These are phyloP conservation scores for Chloroclysta siterata DNA, from an alignment of 2,888 invertebrate species.

Conservation along the genomic window DNA sequence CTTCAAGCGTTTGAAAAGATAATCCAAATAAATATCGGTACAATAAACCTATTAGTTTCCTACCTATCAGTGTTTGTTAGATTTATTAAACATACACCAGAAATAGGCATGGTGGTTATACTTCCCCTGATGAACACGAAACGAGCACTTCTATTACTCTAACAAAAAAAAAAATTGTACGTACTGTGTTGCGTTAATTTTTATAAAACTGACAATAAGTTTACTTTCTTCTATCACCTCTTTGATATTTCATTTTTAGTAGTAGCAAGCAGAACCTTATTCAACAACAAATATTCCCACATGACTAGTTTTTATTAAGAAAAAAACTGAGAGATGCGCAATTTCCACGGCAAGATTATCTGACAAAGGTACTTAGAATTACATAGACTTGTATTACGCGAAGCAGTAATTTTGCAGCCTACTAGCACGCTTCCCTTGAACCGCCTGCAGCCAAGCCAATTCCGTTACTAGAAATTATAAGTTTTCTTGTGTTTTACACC, in stretches of 20 bases:
- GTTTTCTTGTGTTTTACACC: constrained; percentile 72
- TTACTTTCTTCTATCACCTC: too few species aligned
- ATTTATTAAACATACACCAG: too few species aligned
- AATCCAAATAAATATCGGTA: too few species aligned
- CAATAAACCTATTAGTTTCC: too few species aligned
- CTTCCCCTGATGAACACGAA: too few species aligned
- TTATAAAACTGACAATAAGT: too few species aligned
- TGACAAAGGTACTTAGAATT: constrained; percentile 73
- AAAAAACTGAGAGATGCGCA: constrained; percentile 34
- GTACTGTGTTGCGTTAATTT: too few species aligned
- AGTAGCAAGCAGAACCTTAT: constrained; percentile 5
- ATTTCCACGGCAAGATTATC: constrained; percentile 57
- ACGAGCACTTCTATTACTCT: too few species aligned
- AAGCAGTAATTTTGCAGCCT: constrained; percentile 75
- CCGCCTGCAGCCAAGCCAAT: constrained; percentile 77
- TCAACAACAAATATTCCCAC: not conserved
- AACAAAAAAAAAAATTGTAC: too few species aligned
- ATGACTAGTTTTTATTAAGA: not conserved
- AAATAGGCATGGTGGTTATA: too few species aligned
- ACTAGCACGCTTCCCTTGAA: constrained; percentile 77
- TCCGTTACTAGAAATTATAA: constrained; percentile 81
- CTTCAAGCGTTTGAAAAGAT: not conserved
- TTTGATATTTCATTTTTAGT: too few species aligned
- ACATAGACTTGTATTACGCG: constrained; percentile 71
- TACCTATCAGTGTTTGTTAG: too few species aligned